Evolutionary conservation across 2,113 vertebrate species (phyloP).

Genomic region (Phrynocephalus versicolor): DNA sequence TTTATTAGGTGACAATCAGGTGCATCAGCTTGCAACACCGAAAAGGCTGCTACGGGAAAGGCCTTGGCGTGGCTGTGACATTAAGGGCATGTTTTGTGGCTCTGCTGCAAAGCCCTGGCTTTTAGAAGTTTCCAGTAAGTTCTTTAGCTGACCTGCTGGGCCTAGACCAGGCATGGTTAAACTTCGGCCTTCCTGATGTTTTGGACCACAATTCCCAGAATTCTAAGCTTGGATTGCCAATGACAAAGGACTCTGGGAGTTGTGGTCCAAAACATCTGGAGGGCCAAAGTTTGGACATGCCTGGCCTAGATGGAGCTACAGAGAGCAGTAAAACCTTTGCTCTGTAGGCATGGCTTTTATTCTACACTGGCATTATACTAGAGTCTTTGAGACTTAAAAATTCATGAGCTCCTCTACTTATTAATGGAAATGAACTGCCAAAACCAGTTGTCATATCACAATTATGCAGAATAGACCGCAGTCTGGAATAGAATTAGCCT

Average conservation of each 20-base stretch:
- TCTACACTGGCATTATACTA: too few species aligned
- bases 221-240: too few species aligned
- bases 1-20: too few species aligned
- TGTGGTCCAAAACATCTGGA: too few species aligned
- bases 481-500: too few species aligned
- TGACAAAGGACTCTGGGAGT: too few species aligned
- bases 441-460: not conserved
- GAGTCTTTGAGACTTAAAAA: not conserved
- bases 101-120: not conserved
- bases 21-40: not conserved
- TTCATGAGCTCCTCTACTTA: not conserved
- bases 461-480: too few species aligned
- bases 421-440: not conserved
- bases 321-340: not conserved
- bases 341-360: not conserved
- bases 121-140: too few species aligned
- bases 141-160: not conserved
- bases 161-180: too few species aligned
- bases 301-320: not conserved
- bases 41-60: not conserved
- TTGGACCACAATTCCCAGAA: too few species aligned
- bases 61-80: not conserved
- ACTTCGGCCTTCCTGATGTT: too few species aligned
- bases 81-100: not conserved
- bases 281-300: too few species aligned